These are phyloP conservation scores for Heteractis magnifica DNA, from an alignment of 92 coral and sea anemone genomes.

Conservation along the genomic window DNA sequence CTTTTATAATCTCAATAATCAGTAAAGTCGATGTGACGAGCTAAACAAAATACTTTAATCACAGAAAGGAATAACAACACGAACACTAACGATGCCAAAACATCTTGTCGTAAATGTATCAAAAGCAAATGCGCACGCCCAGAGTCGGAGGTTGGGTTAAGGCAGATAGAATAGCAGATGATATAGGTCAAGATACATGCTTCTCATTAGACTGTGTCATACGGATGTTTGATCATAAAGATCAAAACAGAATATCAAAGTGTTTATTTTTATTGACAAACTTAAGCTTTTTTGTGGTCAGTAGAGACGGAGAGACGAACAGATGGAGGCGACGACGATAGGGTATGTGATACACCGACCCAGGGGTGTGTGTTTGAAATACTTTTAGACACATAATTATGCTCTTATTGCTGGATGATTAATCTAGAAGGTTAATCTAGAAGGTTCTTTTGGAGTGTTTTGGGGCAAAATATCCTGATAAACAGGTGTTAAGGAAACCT, in stretches of 20 bases:
- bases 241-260: neutral
- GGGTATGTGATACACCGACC: neutral
- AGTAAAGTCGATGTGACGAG: neutral
- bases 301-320: neutral
- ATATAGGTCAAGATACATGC: too few relatives aligned
- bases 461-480: neutral
- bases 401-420: neutral
- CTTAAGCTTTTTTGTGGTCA: neutral
- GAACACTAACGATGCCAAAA: neutral
- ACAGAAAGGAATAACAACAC: neutral
- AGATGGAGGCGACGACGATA: neutral
- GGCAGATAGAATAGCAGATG: too few relatives aligned
- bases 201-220: too few relatives aligned
- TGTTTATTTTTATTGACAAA: neutral
- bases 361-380: neutral
- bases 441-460: neutral
- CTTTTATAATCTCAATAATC: neutral
- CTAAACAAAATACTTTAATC: neutral
- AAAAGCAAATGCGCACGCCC: too few relatives aligned
- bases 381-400: neutral
- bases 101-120: neutral
- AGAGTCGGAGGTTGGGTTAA: too few relatives aligned
- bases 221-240: too few relatives aligned
- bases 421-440: neutral
- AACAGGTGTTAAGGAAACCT: neutral